A percentile compares a stretch with the other conserved stretches of the same genome.
phyloP scores from a whole-genome alignment of 2,113 vertebrate genomes.

The Hydrochoerus hydrochaeris region DNA sequence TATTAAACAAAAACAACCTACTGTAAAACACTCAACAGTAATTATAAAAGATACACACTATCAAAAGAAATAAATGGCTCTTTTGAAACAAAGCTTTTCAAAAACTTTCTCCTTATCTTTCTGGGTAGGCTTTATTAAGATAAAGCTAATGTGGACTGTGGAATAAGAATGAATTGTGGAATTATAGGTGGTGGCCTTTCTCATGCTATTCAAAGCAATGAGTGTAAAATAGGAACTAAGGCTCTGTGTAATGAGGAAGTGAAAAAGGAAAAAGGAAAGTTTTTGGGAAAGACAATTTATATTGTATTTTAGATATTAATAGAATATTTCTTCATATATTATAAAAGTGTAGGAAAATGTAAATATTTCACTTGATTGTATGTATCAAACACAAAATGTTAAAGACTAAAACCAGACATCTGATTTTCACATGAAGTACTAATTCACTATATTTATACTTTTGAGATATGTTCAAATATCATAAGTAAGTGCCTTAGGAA shows the following conservation, averaged over 20 bases:
- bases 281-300: neutral
- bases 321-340: slow-evolving; percentile 29
- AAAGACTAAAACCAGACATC: neutral
- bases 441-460: slow-evolving; percentile 17
- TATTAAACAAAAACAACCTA: neutral
- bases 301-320: slow-evolving; percentile 56
- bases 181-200: neutral
- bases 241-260: neutral
- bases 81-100: slow-evolving; percentile 8
- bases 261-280: neutral
- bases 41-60: neutral
- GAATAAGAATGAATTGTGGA: neutral
- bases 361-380: slow-evolving; percentile 48
- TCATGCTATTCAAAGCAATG: neutral
- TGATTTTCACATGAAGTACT: slow-evolving; percentile 33
- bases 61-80: neutral
- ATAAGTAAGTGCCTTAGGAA: neutral
- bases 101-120: neutral
- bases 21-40: neutral
- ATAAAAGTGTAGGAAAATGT: slow-evolving; percentile 16
- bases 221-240: neutral
- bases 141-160: neutral
- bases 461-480: neutral
- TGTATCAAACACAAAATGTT: slow-evolving; percentile 50
- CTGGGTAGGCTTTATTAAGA: neutral